These are phyloP conservation scores for Desmophyllum pertusum DNA, from an alignment of 92 coral and sea anemone species.

Conservation along the genomic window DNA sequence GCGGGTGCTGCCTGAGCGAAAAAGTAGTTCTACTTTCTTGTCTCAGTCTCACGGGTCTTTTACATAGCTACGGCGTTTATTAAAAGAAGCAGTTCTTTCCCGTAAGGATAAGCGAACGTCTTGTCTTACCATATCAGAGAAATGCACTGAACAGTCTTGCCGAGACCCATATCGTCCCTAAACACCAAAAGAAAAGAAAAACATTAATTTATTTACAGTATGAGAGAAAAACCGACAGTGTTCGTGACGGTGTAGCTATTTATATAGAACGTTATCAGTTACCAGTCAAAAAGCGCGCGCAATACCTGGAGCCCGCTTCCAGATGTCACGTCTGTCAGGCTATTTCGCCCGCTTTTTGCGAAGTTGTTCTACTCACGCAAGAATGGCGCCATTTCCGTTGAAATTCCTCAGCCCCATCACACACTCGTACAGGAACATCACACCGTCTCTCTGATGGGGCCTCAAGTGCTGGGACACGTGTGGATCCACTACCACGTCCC, in stretches of 20 bases:
- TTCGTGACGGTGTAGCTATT: neutral
- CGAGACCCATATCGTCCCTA: conserved; percentile 98
- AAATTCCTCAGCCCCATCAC: conserved; percentile 85
- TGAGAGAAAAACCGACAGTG: neutral
- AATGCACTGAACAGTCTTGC: conserved; percentile 91
- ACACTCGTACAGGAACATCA: conserved; percentile 89
- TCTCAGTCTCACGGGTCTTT: neutral
- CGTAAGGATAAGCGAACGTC: neutral
- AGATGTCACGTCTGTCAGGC: neutral
- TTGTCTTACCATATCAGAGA: conserved; percentile 84
- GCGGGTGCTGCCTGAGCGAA: too few species aligned
- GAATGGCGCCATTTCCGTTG: conserved; percentile 94
- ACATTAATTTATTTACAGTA: neutral
- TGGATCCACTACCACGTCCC: conserved; percentile 95
- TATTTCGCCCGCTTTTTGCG: neutral
- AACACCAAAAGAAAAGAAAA: neutral
- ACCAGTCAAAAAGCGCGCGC: neutral
- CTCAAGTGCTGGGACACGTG: conserved; percentile 77
- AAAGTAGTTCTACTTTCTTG: too few species aligned
- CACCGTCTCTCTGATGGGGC: conserved; percentile 96
- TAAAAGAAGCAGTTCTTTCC: neutral
- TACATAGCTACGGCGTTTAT: too few species aligned
- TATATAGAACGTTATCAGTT: neutral
- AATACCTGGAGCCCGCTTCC: neutral
- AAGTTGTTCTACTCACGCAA: conserved; percentile 75